These are phyloP conservation scores for Tringa solitaria DNA, from an alignment of 2,113 vertebrate species.

Conservation along the genomic window DNA sequence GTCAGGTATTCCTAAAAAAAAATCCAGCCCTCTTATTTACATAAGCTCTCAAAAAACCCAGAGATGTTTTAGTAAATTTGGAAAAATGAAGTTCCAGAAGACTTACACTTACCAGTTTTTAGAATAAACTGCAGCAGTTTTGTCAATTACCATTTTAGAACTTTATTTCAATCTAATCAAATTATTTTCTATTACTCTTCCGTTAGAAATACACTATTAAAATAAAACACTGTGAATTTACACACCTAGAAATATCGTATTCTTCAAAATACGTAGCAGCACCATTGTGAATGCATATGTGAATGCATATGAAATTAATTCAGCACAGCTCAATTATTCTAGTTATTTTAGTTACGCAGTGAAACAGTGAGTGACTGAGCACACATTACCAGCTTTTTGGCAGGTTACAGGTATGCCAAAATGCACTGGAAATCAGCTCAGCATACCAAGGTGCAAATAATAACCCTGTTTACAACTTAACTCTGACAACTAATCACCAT, in stretches of 20 bases:
- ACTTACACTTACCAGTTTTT: neutral
- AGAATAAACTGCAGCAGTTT: neutral
- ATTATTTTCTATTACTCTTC: neutral
- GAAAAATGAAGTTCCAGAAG: neutral
- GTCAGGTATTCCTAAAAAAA: neutral
- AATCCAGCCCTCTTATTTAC: no score
- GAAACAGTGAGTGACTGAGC: neutral
- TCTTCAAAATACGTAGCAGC: neutral
- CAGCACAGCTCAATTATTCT: neutral
- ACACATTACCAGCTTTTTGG: neutral
- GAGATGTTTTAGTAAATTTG: neutral
- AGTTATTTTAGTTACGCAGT: neutral
- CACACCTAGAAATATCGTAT: neutral
- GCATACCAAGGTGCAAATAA: neutral
- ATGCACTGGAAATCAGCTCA: neutral
- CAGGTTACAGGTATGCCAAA: neutral
- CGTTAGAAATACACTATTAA: neutral
- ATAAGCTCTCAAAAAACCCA: neutral
- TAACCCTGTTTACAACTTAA: neutral
- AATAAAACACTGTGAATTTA: neutral
- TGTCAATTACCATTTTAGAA: neutral
- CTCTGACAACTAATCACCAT: neutral
- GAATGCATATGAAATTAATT: neutral
- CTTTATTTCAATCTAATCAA: neutral
- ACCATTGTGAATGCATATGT: neutral